These are phyloP conservation scores for Macrochelys suwanniensis DNA, from an alignment of 2,797 vertebrate species.

Conservation along the genomic window DNA sequence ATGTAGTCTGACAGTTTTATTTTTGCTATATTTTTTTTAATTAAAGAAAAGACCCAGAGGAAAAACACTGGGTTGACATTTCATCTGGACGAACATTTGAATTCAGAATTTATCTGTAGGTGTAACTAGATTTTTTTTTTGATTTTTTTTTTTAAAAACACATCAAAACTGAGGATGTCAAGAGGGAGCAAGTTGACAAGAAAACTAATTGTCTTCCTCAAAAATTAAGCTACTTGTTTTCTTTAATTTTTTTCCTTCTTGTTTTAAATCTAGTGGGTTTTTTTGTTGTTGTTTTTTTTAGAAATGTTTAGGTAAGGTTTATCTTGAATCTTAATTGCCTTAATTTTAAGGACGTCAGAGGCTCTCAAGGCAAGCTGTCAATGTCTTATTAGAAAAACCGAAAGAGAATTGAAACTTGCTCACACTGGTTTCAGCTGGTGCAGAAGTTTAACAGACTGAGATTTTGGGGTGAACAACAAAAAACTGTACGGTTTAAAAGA, in stretches of 20 bases:
- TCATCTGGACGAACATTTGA: constrained; percentile 84
- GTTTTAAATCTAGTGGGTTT: constrained; percentile 79
- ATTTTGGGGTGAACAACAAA: constrained; percentile 88
- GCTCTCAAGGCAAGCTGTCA: constrained; percentile 92
- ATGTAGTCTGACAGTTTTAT: constrained; percentile 90
- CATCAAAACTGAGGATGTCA: constrained; percentile 85
- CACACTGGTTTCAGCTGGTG: constrained; percentile 85
- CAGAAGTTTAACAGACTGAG: constrained; percentile 86
- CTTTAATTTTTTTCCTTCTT: constrained; percentile 84
- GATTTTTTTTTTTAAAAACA: constrained; percentile 71
- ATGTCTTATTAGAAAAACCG: constrained; percentile 87
- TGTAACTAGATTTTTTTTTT: constrained; percentile 85
- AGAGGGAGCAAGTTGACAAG: constrained; percentile 87
- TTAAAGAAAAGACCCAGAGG: constrained; percentile 82
- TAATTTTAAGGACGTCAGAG: constrained; percentile 97
- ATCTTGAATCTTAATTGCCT: constrained; percentile 99
- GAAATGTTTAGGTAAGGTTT: constrained; percentile 94
- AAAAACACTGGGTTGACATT: constrained; percentile 78
- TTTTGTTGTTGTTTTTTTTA: constrained; percentile 84
- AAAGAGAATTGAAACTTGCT: constrained; percentile 85
- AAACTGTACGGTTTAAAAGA: constrained; percentile 96
- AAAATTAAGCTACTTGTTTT: constrained; percentile 93
- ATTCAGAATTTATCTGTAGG: constrained; percentile 83
- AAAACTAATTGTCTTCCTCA: constrained; percentile 94
- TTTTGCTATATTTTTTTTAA: constrained; percentile 89